phyloP scores from a whole-genome alignment of 2,888 invertebrate species.

The Plagiodera versicolora region DNA sequence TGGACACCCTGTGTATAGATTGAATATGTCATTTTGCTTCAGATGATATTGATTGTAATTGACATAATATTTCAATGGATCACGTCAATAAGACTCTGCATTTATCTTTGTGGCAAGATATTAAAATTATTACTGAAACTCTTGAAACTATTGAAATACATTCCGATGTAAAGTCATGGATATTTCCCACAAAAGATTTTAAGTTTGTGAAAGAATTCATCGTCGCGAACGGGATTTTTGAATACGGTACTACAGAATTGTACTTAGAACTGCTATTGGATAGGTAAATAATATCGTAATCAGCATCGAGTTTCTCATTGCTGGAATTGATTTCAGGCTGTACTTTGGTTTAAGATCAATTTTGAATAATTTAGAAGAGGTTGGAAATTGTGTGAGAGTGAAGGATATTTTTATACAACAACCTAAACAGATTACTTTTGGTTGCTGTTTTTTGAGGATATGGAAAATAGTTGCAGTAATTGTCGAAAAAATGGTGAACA shows the following conservation, averaged over 20 bases:
- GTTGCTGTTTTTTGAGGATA: slow-evolving; percentile 26
- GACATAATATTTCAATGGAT: slow-evolving; percentile 21
- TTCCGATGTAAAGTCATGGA: slow-evolving; percentile 32
- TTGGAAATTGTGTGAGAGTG: slow-evolving; percentile 1
- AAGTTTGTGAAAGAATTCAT: slow-evolving; percentile 28
- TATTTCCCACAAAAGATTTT: slow-evolving; percentile 35
- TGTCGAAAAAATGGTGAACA: slow-evolving; percentile 18
- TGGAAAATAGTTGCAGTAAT: slow-evolving; percentile 18
- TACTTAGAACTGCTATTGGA: slow-evolving; percentile 33
- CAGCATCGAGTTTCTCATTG: neutral
- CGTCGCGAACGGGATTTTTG: slow-evolving; percentile 16
- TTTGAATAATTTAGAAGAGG: slow-evolving; percentile 15
- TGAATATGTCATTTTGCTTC: too few relatives aligned
- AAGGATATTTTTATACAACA: slow-evolving; percentile 14
- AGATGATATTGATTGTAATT: neutral
- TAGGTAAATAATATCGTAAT: slow-evolving; percentile 22
- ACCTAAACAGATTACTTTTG: slow-evolving; percentile 29
- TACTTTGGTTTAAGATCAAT: slow-evolving; percentile 31
- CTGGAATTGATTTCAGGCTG: slow-evolving; percentile 26
- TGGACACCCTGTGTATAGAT: too few relatives aligned
- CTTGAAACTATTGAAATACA: slow-evolving; percentile 20
- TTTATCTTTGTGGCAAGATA: slow-evolving; percentile 35
- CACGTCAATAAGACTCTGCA: slow-evolving; percentile 28
- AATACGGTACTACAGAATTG: slow-evolving; percentile 20
- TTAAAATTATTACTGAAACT: slow-evolving; percentile 27